Evolutionary conservation across 1,140 invertebrate species (phyloP), one percentile per base, ranked within the genome.

Genomic region (Harpegnathos saltator): DNA sequence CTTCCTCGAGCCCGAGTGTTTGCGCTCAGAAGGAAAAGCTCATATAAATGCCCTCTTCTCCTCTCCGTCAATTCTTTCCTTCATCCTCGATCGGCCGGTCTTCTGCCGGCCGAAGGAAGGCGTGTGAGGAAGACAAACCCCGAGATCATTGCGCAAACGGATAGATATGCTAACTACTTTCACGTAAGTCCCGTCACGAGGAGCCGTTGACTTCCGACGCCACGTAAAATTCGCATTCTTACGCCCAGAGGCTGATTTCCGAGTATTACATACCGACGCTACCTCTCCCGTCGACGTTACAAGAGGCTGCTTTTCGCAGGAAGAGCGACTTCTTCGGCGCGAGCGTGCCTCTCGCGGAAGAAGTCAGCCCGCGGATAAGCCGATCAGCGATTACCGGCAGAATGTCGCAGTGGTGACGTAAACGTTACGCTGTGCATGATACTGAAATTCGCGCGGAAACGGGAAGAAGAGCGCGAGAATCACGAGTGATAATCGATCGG

Each of bases 111-210:
- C 7, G 38, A 44, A 44, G 38, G 44, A 59, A 59, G 44, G 33
- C 19, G 62, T 56, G 33, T 63, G 44, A 65, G 17, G 61, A 69
- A 59, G 54, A 54, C 22, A 63, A 44, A 3, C 22, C 48, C 66
- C 19, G 26, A 14, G 63, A 62, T 65, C 63, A 38, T 84, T 84
- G 52, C 83, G 83, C 59, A 84, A 84, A 81, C 58, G 15, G 3
- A 72, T 81, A 84, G 77, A 84, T 52, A 54, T 62, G 75, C 24
- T 84, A 81, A 81, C 58, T 81, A 81, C 83, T 84, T 84, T 84
- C 83, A 84, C 83, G 19, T 3, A 33, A n/a, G 33, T 61, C 44
- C 22, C 44, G 11, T 44, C 38, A 19, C 14, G 24, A 56, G 50
- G 19, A 66, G 54, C 33, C 38, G 17, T 72, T 65, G 33, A 65